These are phyloP conservation scores for Drosophila equinoxialis DNA, from an alignment of 1,140 invertebrate genomes.

Conservation along the genomic window DNA sequence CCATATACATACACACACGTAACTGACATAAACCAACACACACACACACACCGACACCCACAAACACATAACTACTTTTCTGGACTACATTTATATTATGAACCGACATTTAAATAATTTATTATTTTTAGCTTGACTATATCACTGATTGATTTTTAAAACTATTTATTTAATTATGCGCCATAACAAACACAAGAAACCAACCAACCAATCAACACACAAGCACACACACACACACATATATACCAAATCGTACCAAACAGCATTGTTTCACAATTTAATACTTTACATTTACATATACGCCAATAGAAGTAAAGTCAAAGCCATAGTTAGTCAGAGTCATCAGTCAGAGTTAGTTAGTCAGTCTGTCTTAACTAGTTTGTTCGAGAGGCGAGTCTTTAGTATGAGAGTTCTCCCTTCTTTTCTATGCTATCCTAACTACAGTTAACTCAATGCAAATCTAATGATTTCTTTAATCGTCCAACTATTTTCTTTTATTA, in stretches of 20 bases:
- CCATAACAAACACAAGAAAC: slow-evolving; percentile 44
- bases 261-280: slow-evolving; percentile 34
- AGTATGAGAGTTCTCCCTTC: not conserved
- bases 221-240: slow-evolving; percentile 8
- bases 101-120: slow-evolving; percentile 2
- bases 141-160: slow-evolving; percentile 38
- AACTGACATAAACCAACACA: slow-evolving; percentile 13
- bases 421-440: not conserved
- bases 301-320: not conserved
- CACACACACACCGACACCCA: not conserved
- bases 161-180: slow-evolving; percentile 36
- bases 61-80: not conserved
- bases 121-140: slow-evolving; percentile 22
- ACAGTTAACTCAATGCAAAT: not conserved
- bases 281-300: slow-evolving; percentile 27
- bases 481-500: not conserved
- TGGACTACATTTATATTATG: not conserved
- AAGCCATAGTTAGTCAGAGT: not conserved
- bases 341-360: not conserved
- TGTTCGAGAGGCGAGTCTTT: not conserved
- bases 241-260: slow-evolving; percentile 36
- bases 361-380: not conserved
- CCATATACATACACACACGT: not conserved
- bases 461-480: not conserved
- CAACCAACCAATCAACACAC: slow-evolving; percentile 22